Base-by-base conservation (phyloP, 2,888 invertebrate species). In the Dyspetes luteomarginatus region DNA sequence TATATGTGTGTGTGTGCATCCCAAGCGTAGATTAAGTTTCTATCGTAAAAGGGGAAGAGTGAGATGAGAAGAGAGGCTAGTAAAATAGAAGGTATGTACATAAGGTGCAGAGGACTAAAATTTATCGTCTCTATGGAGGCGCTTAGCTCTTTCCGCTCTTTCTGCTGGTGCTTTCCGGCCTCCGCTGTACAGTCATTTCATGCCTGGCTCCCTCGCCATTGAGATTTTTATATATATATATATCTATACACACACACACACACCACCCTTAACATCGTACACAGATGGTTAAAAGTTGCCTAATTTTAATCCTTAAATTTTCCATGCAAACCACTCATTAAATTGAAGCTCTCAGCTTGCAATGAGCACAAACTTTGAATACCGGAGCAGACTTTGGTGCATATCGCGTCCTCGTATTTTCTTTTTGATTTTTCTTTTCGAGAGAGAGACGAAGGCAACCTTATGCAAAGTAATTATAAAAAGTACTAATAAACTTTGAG, bases 251-350 rank as follows among this genome's bases (percentile, higher is more conserved):
- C 5, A 19, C 19, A 30, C 36, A 41, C 12, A 15, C 17, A 26
- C 45, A 43, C 7, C 36, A 3, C 1, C 12, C 12, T 26, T n/a
- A 15, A 55, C 43, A 45, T 48, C 58, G 68, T 55, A 36, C 68
- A 9, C 30, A 45, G 22, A 60, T 24, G 50, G 43, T 15, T n/a
- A n/a, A n/a, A 45, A 43, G 52, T n/a, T 50, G 65, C 50, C 71
- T 75, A 71, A 80, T 80, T 75, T 75, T 60, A 55, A 71, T 36
- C 24, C 60, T 52, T 41, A 41, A 5, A 65, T 71, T 56, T 75
- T 41, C 36, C 22, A 15, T 56, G 56, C 48, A 64, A 75, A 26
- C 24, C 19, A 43, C 30, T 36, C 24, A 30, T n/a, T 24, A 22
- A 45, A 43, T 22, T 24, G 19, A 71, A 67, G 41, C 26, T 50